phyloP scores from a whole-genome alignment of 2,113 vertebrate genomes.

The Festucalex cinctus region DNA sequence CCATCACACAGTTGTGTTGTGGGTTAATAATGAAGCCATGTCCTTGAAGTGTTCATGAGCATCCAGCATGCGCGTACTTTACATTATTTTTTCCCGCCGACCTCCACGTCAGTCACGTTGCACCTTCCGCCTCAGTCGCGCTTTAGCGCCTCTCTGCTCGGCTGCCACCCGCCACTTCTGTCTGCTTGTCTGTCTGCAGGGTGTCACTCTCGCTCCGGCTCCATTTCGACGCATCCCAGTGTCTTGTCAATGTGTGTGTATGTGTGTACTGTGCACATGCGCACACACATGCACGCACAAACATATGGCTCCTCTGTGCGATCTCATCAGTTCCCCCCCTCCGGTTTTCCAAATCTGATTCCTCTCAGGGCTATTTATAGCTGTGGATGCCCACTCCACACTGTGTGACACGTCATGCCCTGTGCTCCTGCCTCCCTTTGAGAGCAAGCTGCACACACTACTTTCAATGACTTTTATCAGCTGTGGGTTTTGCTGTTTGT shows the following conservation, averaged over 20 bases:
- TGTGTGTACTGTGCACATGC: not conserved
- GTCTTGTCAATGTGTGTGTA: constrained; percentile 16
- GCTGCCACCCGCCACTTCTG: not conserved
- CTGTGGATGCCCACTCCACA: constrained; percentile 40
- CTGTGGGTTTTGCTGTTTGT: constrained; percentile 1
- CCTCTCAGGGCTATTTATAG: constrained; percentile 67
- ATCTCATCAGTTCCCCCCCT: constrained; percentile 69
- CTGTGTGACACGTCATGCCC: constrained; percentile 51
- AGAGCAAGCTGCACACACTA: constrained; percentile 16
- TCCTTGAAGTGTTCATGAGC: constrained; percentile 28
- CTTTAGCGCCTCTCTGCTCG: not conserved
- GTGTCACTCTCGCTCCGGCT: constrained; percentile 2
- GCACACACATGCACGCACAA: not conserved
- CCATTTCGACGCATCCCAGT: constrained; percentile 26
- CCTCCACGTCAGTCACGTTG: constrained; percentile 16
- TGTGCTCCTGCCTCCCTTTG: constrained; percentile 37
- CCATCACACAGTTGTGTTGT: constrained; percentile 17
- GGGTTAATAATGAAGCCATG: constrained; percentile 20
- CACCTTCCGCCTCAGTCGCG: constrained; percentile 16
- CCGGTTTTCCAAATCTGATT: constrained; percentile 63
- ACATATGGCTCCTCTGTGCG: constrained; percentile 44
- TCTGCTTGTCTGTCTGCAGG: constrained; percentile 10
- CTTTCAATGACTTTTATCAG: constrained; percentile 30
- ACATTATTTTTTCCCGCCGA: constrained; percentile 3
- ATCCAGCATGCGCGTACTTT: not conserved